Evolutionary conservation across 1,140 invertebrate genomes (phyloP).

Genomic region (Zaprionus ornatus): DNA sequence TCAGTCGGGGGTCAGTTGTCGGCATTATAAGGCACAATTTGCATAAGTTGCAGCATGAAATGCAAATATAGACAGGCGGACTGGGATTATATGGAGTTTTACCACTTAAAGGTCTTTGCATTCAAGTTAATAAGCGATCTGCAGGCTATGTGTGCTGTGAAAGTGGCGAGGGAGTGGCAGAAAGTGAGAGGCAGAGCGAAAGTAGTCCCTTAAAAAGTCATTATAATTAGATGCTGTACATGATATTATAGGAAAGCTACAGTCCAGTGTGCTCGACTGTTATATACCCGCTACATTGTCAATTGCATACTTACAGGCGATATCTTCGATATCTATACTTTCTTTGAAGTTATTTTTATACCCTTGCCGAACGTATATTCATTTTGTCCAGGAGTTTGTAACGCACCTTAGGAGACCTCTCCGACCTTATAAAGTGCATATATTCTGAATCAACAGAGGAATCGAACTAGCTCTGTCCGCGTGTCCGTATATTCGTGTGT

Average conservation of each 20-base stretch:
- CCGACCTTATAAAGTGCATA: too few species aligned
- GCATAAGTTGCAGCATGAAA: constrained; percentile 21
- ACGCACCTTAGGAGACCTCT: too few species aligned
- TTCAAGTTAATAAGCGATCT: neutral
- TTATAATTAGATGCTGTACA: neutral
- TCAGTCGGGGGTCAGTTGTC: constrained; percentile 7
- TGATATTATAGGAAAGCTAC: neutral
- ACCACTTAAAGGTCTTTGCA: neutral
- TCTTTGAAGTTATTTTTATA: too few species aligned
- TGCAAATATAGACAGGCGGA: neutral
- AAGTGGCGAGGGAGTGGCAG: neutral
- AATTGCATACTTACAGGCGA: too few species aligned
- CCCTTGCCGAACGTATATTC: too few species aligned
- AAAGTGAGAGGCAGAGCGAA: neutral
- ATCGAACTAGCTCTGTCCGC: too few species aligned
- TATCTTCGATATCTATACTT: too few species aligned
- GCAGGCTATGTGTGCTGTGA: neutral
- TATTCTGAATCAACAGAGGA: too few species aligned
- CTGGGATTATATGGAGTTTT: neutral
- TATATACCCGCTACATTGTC: too few species aligned
- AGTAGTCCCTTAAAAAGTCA: neutral
- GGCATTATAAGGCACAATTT: constrained; percentile 31
- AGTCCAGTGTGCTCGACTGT: too few species aligned
- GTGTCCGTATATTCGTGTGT: too few species aligned
- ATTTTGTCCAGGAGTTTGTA: too few species aligned